phyloP scores from a whole-genome alignment of 37 sponge, comb jelly and placozoan genomes.

The Diacarnus erythraeanus region DNA sequence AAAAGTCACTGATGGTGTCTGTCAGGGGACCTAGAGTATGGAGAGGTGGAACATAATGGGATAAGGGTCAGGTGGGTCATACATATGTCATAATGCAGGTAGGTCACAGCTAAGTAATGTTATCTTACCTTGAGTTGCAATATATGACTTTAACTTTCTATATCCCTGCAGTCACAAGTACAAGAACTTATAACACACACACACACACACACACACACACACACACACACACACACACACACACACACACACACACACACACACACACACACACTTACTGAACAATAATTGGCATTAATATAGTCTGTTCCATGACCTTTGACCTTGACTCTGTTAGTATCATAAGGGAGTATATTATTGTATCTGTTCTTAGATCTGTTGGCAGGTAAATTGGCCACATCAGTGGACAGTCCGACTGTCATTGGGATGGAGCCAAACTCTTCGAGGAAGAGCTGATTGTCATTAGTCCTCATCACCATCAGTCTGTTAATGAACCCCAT shows the following conservation, averaged over 20 bases:
- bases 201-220: slow-evolving; percentile 9
- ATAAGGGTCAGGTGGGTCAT: too few species aligned
- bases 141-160: slow-evolving; percentile 74
- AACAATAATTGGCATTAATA: slow-evolving; percentile 81
- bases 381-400: slow-evolving; percentile 4
- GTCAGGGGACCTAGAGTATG: slow-evolving; percentile 66
- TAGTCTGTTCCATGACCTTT: slow-evolving; percentile 74
- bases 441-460: slow-evolving; percentile 79
- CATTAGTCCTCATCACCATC: slow-evolving; percentile 60
- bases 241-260: background rate
- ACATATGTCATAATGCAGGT: background rate
- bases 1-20: slow-evolving; percentile 84
- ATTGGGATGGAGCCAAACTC: slow-evolving; percentile 77
- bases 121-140: slow-evolving; percentile 87
- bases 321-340: slow-evolving; percentile 74
- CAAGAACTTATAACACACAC: too few species aligned
- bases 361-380: slow-evolving; percentile 80
- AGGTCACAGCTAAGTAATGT: too few species aligned
- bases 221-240: background rate
- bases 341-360: slow-evolving; percentile 82
- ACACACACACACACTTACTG: slow-evolving; percentile 49
- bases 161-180: slow-evolving; percentile 71
- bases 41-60: background rate
- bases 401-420: slow-evolving; percentile 22
- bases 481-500: slow-evolving; percentile 51